Conservation (phyloP, 2,797 vertebrate species). For the Rhyacichthys aspro region DNA sequence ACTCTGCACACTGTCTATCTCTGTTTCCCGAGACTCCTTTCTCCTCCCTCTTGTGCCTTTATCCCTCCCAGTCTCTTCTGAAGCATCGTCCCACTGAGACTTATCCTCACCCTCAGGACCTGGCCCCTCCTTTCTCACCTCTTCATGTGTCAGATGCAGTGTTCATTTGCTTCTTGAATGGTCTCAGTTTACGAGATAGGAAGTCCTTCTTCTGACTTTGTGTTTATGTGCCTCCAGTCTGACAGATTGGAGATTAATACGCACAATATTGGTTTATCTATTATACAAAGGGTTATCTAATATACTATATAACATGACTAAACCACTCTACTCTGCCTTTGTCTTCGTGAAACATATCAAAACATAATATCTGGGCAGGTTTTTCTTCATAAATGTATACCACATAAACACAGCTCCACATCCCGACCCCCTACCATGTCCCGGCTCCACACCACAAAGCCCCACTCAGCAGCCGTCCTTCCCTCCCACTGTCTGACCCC, state of each 20-base stretch:
- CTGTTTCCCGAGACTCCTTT: not conserved
- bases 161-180: not conserved
- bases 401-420: too few species aligned
- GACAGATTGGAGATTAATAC: too few species aligned
- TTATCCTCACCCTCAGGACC: slow-evolving; percentile 49
- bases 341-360: too few species aligned
- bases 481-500: not conserved
- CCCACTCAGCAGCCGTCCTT: not conserved
- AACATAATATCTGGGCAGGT: too few species aligned
- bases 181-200: not conserved
- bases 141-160: slow-evolving; percentile 13
- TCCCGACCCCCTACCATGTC: not conserved
- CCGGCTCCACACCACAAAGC: slow-evolving; percentile 13
- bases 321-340: too few species aligned
- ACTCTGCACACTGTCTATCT: slow-evolving; percentile 10
- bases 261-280: too few species aligned
- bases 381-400: too few species aligned
- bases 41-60: not conserved
- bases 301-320: too few species aligned
- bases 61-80: slow-evolving; percentile 23
- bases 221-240: not conserved
- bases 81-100: slow-evolving; percentile 36
- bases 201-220: slow-evolving; percentile 3
- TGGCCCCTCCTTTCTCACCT: slow-evolving; percentile 25
- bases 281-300: too few species aligned